A percentile compares a stretch with the other conserved stretches of the same genome.
phyloP scores from a whole-genome alignment of 2,113 vertebrate species.

The Catharus minimus region DNA sequence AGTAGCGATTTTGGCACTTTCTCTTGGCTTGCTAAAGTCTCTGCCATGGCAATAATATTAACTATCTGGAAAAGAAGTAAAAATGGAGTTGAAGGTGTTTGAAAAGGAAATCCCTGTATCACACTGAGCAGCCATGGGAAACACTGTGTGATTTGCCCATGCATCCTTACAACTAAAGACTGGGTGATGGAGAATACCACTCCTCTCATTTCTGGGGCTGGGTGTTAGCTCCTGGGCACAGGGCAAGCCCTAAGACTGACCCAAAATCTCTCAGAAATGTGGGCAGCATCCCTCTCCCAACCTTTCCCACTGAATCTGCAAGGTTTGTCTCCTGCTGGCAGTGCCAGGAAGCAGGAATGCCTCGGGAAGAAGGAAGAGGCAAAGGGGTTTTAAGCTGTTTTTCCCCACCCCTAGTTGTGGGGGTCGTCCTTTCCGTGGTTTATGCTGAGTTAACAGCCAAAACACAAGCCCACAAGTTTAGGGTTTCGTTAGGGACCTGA shows the following conservation, averaged over 20 bases:
- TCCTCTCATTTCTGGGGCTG: background rate
- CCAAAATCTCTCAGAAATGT: background rate
- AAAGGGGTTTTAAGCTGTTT: background rate
- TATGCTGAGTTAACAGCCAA: background rate
- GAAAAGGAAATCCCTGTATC: background rate
- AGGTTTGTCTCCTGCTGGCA: background rate
- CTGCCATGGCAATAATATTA: background rate
- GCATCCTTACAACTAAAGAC: background rate
- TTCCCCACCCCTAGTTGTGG: rapidly evolving
- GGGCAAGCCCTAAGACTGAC: background rate
- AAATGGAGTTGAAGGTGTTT: background rate
- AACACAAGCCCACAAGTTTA: background rate
- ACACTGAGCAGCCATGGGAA: background rate
- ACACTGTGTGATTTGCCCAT: rapidly evolving
- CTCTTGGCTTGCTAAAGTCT: background rate
- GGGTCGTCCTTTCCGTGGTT: background rate
- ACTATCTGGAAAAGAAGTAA: background rate
- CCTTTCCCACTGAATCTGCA: rapidly evolving
- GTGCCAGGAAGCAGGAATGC: background rate
- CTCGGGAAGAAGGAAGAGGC: background rate
- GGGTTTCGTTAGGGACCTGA: slow-evolving; percentile 17
- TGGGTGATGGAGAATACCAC: background rate
- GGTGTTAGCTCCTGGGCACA: background rate
- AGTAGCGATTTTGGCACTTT: slow-evolving; percentile 60
- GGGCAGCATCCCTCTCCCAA: background rate